These are phyloP conservation scores for Acleris literana DNA, from an alignment of 2,888 invertebrate genomes.

Conservation along the genomic window DNA sequence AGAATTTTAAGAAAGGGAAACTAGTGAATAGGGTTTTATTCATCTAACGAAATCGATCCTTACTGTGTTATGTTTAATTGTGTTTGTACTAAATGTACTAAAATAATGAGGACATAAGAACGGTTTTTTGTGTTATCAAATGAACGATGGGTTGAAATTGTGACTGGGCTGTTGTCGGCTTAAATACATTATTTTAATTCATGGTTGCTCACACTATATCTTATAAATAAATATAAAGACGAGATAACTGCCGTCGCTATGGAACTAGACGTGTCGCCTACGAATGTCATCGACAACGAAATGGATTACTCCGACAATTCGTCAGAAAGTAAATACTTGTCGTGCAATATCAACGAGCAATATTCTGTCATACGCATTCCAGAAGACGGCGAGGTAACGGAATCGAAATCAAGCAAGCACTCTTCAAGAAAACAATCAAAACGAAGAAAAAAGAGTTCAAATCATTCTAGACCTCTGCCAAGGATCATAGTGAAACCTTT, in stretches of 20 bases:
- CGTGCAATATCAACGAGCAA: constrained; percentile 71
- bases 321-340: constrained; percentile 68
- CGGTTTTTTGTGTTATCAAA: constrained; percentile 46
- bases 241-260: constrained; percentile 54
- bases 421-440: constrained; percentile 89
- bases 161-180: constrained; percentile 74
- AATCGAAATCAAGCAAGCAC: constrained; percentile 88
- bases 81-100: constrained; percentile 38
- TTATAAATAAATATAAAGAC: constrained; percentile 45
- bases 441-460: constrained; percentile 90
- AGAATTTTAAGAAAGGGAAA: constrained; percentile 50
- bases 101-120: constrained; percentile 43
- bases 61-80: constrained; percentile 56
- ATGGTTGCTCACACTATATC: constrained; percentile 44
- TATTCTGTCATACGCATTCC: constrained; percentile 76
- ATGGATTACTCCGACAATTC: constrained; percentile 73
- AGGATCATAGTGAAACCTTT: constrained; percentile 92
- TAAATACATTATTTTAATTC: constrained; percentile 60
- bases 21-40: constrained; percentile 50
- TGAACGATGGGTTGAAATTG: constrained; percentile 78
- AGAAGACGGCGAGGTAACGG: constrained; percentile 64
- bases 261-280: constrained; percentile 73
- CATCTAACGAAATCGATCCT: constrained; percentile 47
- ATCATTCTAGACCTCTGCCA: constrained; percentile 86
- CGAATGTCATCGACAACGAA: constrained; percentile 57